Conservation (phyloP, 2,113 vertebrate genomes). For the Stegostoma tigrinum region DNA sequence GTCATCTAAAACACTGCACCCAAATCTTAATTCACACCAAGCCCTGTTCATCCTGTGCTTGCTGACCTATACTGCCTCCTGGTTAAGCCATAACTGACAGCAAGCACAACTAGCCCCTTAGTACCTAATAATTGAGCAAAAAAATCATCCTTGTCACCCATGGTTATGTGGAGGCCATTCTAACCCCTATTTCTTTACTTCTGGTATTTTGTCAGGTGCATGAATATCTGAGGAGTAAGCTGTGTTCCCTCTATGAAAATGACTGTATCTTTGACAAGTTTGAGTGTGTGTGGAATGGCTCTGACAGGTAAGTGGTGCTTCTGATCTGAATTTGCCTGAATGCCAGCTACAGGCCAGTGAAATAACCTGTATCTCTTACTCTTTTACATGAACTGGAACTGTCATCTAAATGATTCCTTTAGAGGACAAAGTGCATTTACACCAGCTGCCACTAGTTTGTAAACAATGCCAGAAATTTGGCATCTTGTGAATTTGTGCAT, state of each 20-base stretch:
- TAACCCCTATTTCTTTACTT: slow-evolving; percentile 7
- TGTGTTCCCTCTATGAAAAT: slow-evolving; percentile 91
- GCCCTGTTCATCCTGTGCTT: no score
- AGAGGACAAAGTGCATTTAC: background rate
- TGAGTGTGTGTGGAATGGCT: slow-evolving; percentile 93
- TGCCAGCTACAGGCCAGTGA: background rate
- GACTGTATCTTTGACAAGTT: slow-evolving; percentile 99
- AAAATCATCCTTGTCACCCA: background rate
- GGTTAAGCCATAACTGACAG: no score
- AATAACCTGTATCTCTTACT: background rate
- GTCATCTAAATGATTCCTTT: background rate
- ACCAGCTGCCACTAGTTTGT: background rate
- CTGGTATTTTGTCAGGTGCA: slow-evolving; percentile 66
- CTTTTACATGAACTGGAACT: background rate
- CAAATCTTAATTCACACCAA: no score
- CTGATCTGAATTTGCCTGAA: background rate
- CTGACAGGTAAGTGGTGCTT: slow-evolving; percentile 74
- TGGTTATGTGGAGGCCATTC: background rate
- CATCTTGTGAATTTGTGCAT: background rate
- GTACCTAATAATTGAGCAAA: background rate
- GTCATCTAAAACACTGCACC: no score
- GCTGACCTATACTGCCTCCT: no score
- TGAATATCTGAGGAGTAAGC: slow-evolving; percentile 87
- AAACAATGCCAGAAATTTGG: background rate
- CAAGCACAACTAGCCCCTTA: background rate